Evolutionary conservation across 2,888 invertebrate species (phyloP).

Genomic region (Drosophila gaucha): DNA sequence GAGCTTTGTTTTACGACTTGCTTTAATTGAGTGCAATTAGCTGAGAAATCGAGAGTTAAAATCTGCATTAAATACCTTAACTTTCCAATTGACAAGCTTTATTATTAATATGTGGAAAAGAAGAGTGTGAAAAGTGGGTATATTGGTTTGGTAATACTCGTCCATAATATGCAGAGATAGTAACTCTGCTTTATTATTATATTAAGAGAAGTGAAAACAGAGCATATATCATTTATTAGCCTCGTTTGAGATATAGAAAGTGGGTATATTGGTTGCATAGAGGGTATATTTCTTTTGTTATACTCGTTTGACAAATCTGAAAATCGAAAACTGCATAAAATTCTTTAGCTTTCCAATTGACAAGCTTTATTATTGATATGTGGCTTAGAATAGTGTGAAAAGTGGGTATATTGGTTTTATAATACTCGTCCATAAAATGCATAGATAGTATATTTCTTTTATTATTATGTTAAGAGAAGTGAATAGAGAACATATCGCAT

Average conservation of each 20-base stretch:
- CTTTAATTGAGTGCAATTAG: constrained; percentile 27
- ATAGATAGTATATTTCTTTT: neutral
- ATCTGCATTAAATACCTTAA: neutral
- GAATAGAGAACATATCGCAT: neutral
- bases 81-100: neutral
- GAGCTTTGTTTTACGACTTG: constrained; percentile 4
- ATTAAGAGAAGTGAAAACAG: too few species aligned
- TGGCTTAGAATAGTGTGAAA: too few species aligned
- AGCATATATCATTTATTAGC: too few species aligned
- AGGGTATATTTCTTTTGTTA: neutral
- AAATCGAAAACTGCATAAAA: too few species aligned
- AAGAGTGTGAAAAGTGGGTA: too few species aligned
- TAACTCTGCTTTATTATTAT: too few species aligned
- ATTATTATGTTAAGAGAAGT: too few species aligned
- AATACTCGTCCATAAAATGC: neutral
- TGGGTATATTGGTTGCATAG: neutral
- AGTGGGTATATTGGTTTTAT: neutral
- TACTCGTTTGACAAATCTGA: neutral
- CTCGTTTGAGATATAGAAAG: neutral
- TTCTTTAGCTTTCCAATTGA: too few species aligned
- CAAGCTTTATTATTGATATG: too few species aligned
- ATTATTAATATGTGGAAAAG: neutral
- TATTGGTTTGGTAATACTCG: too few species aligned
- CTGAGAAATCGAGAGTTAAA: neutral
- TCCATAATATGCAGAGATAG: too few species aligned